Conservation (phyloP, 2,888 invertebrate genomes). For the Drosophila pseudotalamancana region DNA sequence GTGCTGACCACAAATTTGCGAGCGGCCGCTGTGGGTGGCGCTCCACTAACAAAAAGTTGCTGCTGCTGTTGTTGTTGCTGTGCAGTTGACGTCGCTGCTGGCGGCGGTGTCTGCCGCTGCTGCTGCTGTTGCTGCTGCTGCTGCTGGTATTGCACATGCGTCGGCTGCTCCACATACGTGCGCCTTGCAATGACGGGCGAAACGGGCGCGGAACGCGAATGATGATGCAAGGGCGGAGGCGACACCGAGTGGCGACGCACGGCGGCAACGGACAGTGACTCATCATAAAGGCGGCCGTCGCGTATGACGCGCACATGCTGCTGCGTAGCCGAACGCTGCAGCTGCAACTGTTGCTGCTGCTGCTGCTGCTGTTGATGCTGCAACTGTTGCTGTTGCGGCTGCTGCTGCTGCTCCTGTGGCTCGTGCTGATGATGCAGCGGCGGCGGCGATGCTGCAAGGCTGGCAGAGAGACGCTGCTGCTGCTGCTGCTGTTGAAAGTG, state of each 20-base stretch:
- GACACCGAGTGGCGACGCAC: constrained; percentile 73
- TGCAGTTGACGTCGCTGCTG: constrained; percentile 33
- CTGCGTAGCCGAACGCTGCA: constrained; percentile 28
- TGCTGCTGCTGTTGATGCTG: constrained; percentile 13
- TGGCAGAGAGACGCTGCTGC: constrained; percentile 9
- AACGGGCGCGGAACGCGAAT: constrained; percentile 75
- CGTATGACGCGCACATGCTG: constrained; percentile 84
- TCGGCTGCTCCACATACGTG: constrained; percentile 55
- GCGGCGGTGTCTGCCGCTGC: constrained; percentile 41
- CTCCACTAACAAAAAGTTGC: constrained; percentile 43
- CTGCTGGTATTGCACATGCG: constrained; percentile 71
- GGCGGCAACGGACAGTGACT: constrained; percentile 51
- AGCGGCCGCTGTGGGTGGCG: constrained; percentile 68
- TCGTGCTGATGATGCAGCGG: constrained; percentile 33
- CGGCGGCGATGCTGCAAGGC: constrained; percentile 30
- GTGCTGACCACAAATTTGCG: constrained; percentile 82
- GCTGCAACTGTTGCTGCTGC: constrained; percentile 37
- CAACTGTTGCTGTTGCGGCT: constrained; percentile 25
- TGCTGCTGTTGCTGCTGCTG: constrained; percentile 27
- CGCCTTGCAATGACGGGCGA: constrained; percentile 73
- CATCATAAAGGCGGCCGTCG: constrained; percentile 84
- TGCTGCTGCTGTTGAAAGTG: constrained; percentile 64
- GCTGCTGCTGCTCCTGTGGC: constrained; percentile 12
- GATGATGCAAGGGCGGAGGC: constrained; percentile 78
- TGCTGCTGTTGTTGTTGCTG: constrained; percentile 52